These are phyloP conservation scores for Zosterops japonicus DNA, from an alignment of 2,113 vertebrate species.

Conservation along the genomic window DNA sequence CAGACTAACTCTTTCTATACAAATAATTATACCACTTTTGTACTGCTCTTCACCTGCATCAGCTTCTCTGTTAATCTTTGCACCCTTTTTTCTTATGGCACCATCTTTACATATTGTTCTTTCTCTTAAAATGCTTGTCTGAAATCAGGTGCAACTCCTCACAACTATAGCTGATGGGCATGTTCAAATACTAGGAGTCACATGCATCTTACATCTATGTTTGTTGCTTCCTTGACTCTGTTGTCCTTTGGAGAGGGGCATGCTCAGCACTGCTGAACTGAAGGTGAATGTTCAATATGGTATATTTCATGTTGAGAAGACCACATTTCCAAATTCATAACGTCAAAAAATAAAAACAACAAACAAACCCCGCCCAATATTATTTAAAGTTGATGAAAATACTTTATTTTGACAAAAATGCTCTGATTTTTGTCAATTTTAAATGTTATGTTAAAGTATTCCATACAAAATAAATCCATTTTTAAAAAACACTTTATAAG, in stretches of 20 bases:
- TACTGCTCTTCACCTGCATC: neutral
- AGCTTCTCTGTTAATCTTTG: neutral
- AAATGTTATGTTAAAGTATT: neutral
- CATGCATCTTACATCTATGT: neutral
- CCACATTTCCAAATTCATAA: neutral
- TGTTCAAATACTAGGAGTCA: neutral
- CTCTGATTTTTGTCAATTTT: neutral
- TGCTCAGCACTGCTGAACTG: neutral
- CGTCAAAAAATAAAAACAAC: neutral
- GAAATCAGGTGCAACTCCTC: neutral
- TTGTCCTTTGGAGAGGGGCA: neutral
- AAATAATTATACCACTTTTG: neutral
- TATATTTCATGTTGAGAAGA: neutral
- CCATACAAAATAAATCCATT: neutral
- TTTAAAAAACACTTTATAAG: neutral
- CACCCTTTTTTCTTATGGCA: neutral
- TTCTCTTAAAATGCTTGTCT: neutral
- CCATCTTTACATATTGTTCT: neutral
- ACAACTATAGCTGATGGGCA: neutral
- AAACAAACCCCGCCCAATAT: neutral
- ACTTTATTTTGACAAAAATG: neutral
- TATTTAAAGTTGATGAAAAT: neutral
- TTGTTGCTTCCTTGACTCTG: neutral
- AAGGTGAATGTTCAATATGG: neutral
- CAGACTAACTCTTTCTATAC: neutral